Evolutionary conservation across 2,113 vertebrate genomes (phyloP).

Genomic region (Pseudorhombus dupliciocellatus): DNA sequence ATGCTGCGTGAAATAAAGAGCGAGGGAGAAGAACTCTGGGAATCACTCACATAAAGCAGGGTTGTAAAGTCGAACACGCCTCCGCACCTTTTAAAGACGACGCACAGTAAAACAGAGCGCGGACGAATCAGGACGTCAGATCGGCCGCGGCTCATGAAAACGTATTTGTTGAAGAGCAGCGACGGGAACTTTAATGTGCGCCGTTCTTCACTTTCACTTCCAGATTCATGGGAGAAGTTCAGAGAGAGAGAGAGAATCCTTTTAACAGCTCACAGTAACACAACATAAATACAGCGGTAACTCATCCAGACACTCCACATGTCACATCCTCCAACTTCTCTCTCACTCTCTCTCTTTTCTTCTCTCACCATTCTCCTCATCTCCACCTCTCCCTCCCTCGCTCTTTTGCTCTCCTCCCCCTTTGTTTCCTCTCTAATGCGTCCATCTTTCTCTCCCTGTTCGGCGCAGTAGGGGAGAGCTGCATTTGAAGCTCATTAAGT

Average conservation of each 20-base stretch:
- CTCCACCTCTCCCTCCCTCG: not conserved
- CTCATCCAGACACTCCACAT: slow-evolving; percentile 46
- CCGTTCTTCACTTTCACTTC: slow-evolving; percentile 14
- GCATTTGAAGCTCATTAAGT: slow-evolving; percentile 85
- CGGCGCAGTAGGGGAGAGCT: slow-evolving; percentile 71
- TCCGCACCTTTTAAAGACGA: not conserved
- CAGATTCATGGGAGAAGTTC: slow-evolving; percentile 24
- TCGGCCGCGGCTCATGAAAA: not conserved
- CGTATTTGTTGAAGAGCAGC: not conserved
- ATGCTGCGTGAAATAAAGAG: slow-evolving; percentile 4
- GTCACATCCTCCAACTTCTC: slow-evolving; percentile 38
- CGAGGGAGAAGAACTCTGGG: not conserved
- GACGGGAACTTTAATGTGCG: not conserved
- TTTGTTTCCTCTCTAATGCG: slow-evolving; percentile 51
- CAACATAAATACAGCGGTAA: slow-evolving; percentile 34
- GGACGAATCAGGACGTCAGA: not conserved
- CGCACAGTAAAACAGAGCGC: too few species aligned
- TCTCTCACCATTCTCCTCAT: slow-evolving; percentile 13
- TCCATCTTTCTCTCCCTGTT: slow-evolving; percentile 55
- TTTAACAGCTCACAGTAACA: slow-evolving; percentile 20
- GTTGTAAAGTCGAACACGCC: not conserved
- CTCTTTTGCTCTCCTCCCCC: slow-evolving; percentile 29
- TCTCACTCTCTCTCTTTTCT: slow-evolving; percentile 1
- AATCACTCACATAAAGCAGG: slow-evolving; percentile 26
- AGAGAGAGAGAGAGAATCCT: slow-evolving; percentile 4